Percentiles rank a stretch among this genome's conserved stretches.
phyloP scores from a whole-genome alignment of 2,113 vertebrate genomes.

The Opisthocomus hoazin region DNA sequence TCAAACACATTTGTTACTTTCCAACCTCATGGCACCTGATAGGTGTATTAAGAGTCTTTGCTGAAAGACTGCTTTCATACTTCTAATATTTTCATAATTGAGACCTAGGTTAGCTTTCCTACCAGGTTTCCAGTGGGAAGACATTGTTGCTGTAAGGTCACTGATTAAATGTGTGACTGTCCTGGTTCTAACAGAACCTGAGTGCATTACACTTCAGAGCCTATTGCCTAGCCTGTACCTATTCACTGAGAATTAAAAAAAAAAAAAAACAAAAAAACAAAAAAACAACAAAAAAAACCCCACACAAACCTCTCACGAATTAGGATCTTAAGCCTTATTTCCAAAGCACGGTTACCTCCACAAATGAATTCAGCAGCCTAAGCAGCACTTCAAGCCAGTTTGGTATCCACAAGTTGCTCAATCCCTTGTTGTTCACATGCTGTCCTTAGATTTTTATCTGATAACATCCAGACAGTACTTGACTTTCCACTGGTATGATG shows the following conservation, averaged over 20 bases:
- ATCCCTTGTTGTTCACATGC: not conserved
- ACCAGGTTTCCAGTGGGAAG: not conserved
- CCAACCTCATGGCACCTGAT: not conserved
- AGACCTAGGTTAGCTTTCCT: not conserved
- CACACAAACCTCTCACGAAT: not conserved
- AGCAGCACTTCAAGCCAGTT: not conserved
- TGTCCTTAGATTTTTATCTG: not conserved
- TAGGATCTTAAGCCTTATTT: not conserved
- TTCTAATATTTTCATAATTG: not conserved
- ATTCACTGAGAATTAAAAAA: not conserved
- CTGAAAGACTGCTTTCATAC: not conserved
- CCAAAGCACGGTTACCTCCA: not conserved
- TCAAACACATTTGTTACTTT: not conserved
- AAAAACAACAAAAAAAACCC: too few relatives aligned
- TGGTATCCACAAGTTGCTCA: not conserved
- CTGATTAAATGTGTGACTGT: not conserved
- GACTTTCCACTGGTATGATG: not conserved
- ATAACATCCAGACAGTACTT: not conserved
- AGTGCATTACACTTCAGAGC: not conserved
- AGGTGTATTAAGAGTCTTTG: not conserved
- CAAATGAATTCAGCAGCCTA: not conserved
- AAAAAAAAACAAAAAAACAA: not conserved
- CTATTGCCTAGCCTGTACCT: not conserved
- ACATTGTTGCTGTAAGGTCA: not conserved
- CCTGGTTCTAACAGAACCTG: not conserved